Conservation (phyloP, 2,113 vertebrate genomes). For the Aramus guarauna region DNA sequence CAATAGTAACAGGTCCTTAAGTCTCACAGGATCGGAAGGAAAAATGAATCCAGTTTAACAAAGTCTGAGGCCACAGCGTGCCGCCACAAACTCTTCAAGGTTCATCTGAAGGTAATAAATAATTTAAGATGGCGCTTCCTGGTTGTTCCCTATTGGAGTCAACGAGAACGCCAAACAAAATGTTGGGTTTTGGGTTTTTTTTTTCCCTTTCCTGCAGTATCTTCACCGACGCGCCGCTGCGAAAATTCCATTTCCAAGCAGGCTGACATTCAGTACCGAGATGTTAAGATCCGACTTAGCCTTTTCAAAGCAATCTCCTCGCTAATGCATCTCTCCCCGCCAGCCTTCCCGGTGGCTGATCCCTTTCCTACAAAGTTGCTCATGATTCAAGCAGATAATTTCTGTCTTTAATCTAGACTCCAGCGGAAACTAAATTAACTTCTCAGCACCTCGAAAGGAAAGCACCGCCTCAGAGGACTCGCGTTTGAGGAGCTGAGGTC, state of each 20-base stretch:
- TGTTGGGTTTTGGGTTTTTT: not conserved
- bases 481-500: fast-evolving
- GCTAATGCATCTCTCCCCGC: slow-evolving; percentile 26
- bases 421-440: slow-evolving; percentile 27
- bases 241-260: slow-evolving; percentile 10
- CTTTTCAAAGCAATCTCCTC: slow-evolving; percentile 25
- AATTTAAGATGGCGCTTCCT: not conserved
- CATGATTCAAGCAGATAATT: slow-evolving; percentile 47
- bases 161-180: not conserved
- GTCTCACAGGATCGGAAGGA: not conserved
- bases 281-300: slow-evolving; percentile 23
- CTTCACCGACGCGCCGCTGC: not conserved
- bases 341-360: not conserved
- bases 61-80: not conserved
- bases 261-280: slow-evolving; percentile 37
- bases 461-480: not conserved
- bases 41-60: not conserved
- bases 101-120: not conserved
- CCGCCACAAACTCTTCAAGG: not conserved
- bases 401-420: slow-evolving; percentile 49
- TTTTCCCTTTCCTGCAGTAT: not conserved
- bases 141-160: not conserved
- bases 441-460: not conserved
- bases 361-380: slow-evolving; percentile 24
- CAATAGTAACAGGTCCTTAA: not conserved